A percentile compares a stretch with the other conserved stretches of the same genome.
phyloP scores from a whole-genome alignment of 2,888 invertebrate genomes.

The Deroplatys truncata region DNA sequence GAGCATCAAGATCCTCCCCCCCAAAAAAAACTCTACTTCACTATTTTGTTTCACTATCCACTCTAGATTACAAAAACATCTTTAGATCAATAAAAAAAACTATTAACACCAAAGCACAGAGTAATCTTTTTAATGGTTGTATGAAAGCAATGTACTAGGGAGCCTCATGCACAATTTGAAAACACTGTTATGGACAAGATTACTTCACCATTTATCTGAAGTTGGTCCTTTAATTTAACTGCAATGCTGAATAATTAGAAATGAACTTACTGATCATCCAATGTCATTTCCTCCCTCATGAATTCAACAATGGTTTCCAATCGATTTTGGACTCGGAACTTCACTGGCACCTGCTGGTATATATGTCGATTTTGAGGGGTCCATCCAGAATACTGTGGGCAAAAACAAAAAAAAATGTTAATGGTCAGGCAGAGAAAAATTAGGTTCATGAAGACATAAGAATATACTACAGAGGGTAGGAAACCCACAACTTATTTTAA shows the following conservation, averaged over 20 bases:
- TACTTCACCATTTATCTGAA: neutral
- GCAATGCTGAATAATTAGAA: neutral
- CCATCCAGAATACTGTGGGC: slow-evolving; percentile 76
- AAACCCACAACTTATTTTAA: too few relatives aligned
- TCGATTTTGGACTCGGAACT: slow-evolving; percentile 69
- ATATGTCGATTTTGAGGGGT: slow-evolving; percentile 75
- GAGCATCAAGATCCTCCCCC: too few relatives aligned
- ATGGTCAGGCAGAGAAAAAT: slow-evolving; percentile 12
- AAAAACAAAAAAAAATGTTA: slow-evolving; percentile 29
- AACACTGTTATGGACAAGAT: neutral
- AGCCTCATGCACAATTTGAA: neutral
- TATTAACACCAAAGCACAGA: too few relatives aligned
- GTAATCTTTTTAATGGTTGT: neutral
- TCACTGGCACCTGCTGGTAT: slow-evolving; percentile 74
- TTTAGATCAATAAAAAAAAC: too few relatives aligned
- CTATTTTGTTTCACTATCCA: too few relatives aligned
- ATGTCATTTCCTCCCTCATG: slow-evolving; percentile 63
- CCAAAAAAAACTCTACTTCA: too few relatives aligned
- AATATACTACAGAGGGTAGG: too few relatives aligned
- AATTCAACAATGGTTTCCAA: slow-evolving; percentile 77
- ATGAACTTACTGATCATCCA: slow-evolving; percentile 53
- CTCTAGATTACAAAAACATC: too few relatives aligned
- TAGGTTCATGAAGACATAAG: neutral
- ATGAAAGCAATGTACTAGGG: neutral
- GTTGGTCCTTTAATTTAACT: neutral